phyloP scores from a whole-genome alignment of 2,797 vertebrate genomes.

The Ctenopoma kingsleyae region DNA sequence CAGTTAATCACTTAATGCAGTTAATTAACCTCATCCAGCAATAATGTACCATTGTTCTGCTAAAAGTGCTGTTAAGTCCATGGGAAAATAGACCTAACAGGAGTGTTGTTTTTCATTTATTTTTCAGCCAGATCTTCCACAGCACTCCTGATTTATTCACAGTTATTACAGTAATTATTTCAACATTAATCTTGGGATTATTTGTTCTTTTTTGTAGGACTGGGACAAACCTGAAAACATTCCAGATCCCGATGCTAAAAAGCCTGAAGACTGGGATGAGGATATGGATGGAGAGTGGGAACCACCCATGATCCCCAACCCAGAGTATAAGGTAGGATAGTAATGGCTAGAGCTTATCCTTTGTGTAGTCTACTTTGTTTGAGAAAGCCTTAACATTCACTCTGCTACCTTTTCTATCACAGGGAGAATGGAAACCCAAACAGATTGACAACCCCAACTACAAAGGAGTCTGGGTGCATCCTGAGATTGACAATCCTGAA shows the following conservation, averaged over 20 bases:
- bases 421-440: constrained; percentile 87
- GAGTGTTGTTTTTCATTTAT: not conserved
- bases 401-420: constrained; percentile 31
- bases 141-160: not conserved
- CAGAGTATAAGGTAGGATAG: constrained; percentile 91
- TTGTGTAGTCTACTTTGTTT: not conserved
- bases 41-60: not conserved
- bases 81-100: not conserved
- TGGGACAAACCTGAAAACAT: constrained; percentile 95
- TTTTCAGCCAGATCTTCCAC: not conserved
- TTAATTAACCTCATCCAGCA: not conserved
- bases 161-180: not conserved
- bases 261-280: constrained; percentile 96
- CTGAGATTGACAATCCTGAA: constrained; percentile 89
- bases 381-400: not conserved
- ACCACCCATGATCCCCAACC: constrained; percentile 94
- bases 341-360: not conserved
- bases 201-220: constrained; percentile 78
- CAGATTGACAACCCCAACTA: constrained; percentile 88
- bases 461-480: constrained; percentile 87
- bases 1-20: not conserved
- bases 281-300: constrained; percentile 99
- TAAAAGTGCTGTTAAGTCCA: too few species aligned
- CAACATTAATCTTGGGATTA: not conserved
- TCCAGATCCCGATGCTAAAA: constrained; percentile 95